Evolutionary conservation across 1,140 invertebrate species (phyloP).

Genomic region (Drosophila subpulchrella): DNA sequence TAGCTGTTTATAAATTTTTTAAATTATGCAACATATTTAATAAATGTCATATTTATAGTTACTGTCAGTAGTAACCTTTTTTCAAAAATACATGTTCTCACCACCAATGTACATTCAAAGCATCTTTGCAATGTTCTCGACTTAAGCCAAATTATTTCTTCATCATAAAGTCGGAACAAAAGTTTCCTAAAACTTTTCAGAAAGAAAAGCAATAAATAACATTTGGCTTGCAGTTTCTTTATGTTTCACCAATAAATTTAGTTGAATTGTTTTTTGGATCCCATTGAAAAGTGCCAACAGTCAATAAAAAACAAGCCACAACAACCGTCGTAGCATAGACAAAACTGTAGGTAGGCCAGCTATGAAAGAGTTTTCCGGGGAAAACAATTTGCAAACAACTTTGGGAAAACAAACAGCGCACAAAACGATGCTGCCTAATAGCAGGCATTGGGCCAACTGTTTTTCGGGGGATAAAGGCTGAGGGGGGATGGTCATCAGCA

Average conservation of each 20-base stretch:
- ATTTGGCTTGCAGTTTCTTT: conserved; percentile 2
- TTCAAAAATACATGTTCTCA: not conserved
- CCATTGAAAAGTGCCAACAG: conserved; percentile 11
- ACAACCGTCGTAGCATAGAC: conserved; percentile 2
- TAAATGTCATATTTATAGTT: no score
- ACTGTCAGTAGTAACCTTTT: no score
- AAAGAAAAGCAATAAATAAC: conserved; percentile 17
- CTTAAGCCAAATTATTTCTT: conserved; percentile 7
- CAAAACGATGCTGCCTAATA: conserved; percentile 32
- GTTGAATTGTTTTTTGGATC: conserved; percentile 28
- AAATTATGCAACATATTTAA: no score
- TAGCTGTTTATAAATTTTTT: no score
- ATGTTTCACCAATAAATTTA: conserved; percentile 7
- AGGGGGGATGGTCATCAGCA: conserved; percentile 19
- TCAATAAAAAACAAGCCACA: conserved; percentile 9
- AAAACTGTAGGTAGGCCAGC: conserved; percentile 27
- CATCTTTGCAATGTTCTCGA: not conserved
- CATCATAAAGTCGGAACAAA: not conserved
- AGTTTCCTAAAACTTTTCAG: conserved; percentile 14
- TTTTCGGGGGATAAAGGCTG: not conserved
- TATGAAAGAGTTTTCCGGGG: conserved; percentile 42
- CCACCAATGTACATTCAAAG: not conserved
- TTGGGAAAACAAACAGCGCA: conserved; percentile 49
- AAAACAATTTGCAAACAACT: conserved; percentile 71
- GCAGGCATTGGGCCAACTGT: conserved; percentile 34